A percentile compares a stretch with the other conserved stretches of the same genome.
phyloP scores from a whole-genome alignment of 1,140 invertebrate genomes.

The Sitophilus oryzae region DNA sequence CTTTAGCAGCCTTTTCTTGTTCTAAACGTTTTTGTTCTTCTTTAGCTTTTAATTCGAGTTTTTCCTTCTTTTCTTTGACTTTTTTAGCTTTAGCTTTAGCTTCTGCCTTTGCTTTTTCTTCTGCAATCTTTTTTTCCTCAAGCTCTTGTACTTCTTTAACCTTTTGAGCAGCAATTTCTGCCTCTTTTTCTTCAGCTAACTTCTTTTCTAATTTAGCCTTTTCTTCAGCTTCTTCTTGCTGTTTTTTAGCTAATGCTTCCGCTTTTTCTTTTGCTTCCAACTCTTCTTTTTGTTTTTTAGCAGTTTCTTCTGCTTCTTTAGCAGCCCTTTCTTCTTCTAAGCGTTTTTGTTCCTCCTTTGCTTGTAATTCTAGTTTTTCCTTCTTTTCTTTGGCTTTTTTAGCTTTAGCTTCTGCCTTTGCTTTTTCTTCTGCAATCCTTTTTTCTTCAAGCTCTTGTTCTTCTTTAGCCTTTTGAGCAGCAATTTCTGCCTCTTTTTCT shows the following conservation, averaged over 20 bases:
- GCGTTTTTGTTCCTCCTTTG: constrained; percentile 26
- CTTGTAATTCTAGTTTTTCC: constrained; percentile 14
- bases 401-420: constrained; percentile 2
- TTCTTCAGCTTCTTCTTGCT: constrained; percentile 9
- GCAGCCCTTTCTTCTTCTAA: constrained; percentile 9
- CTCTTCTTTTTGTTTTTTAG: constrained; percentile 25
- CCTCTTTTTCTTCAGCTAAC: neutral
- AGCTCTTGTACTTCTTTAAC: constrained; percentile 21
- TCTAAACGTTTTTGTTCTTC: neutral
- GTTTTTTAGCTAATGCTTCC: neutral
- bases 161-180: too few species aligned
- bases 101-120: constrained; percentile 27
- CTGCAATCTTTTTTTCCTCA: constrained; percentile 26
- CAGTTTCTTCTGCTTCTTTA: constrained; percentile 6
- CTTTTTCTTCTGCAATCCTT: constrained; percentile 20
- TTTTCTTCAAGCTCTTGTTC: constrained; percentile 14
- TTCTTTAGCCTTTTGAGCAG: constrained; percentile 23
- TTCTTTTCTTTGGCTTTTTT: constrained; percentile 2
- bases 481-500: constrained; percentile 26
- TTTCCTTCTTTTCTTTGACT: constrained; percentile 26
- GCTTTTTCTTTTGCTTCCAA: constrained; percentile 23
- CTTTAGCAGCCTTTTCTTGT: constrained; percentile 9
- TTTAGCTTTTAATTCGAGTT: constrained; percentile 26
- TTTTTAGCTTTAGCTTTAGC: constrained; percentile 26
- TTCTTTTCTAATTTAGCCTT: constrained; percentile 7